These are phyloP conservation scores for Xiphophorus birchmanni DNA, from an alignment of 2,797 vertebrate genomes.

Conservation along the genomic window DNA sequence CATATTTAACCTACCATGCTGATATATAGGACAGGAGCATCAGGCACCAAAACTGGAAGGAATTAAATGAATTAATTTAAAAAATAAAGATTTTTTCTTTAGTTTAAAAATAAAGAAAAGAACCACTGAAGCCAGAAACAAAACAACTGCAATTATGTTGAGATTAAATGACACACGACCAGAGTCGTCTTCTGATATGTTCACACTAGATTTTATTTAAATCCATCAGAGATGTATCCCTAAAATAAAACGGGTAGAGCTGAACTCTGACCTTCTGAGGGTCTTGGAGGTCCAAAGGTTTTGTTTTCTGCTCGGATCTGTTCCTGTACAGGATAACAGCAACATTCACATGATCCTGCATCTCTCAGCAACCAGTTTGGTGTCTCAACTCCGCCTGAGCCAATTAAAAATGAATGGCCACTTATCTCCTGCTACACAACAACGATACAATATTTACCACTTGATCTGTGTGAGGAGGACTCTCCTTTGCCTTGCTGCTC, in stretches of 20 bases:
- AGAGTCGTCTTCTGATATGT: neutral
- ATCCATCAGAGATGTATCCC: neutral
- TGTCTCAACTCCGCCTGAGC: slow-evolving; percentile 28
- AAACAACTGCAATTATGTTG: neutral
- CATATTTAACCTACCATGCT: too few relatives aligned
- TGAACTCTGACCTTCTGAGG: neutral
- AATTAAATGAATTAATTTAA: too few relatives aligned
- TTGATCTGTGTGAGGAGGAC: slow-evolving; percentile 49
- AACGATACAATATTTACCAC: slow-evolving; percentile 71
- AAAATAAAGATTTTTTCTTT: too few relatives aligned
- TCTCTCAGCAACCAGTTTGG: slow-evolving; percentile 21
- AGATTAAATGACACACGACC: neutral
- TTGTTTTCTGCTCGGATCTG: neutral
- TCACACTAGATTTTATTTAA: neutral
- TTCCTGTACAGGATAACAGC: neutral
- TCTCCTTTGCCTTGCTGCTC: slow-evolving; percentile 36
- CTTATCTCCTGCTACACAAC: slow-evolving; percentile 67
- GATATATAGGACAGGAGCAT: too few relatives aligned
- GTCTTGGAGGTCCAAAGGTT: neutral
- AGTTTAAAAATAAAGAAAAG: neutral
- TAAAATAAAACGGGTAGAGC: neutral
- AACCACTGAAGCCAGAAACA: neutral
- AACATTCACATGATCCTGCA: neutral
- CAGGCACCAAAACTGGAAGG: too few relatives aligned
- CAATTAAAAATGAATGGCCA: slow-evolving; percentile 74